These are phyloP conservation scores for Agriopis aurantiaria DNA, from an alignment of 2,888 invertebrate species.

Conservation along the genomic window DNA sequence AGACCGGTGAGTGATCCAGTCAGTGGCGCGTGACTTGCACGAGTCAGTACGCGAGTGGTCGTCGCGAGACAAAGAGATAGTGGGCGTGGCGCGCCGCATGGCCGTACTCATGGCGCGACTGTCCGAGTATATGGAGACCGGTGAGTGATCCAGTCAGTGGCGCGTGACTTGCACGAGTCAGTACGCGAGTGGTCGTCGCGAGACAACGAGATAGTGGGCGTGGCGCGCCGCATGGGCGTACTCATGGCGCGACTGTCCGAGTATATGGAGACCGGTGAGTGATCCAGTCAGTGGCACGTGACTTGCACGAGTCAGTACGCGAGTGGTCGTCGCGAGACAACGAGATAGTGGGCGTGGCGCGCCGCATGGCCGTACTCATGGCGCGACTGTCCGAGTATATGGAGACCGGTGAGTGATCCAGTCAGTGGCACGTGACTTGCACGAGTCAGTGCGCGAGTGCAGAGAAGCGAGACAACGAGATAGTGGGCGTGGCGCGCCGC, in stretches of 20 bases:
- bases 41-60: slow-evolving; percentile 97
- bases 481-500: too few species aligned
- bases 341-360: too few species aligned
- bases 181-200: slow-evolving; percentile 96
- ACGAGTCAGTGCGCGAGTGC: slow-evolving; percentile 99
- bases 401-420: slow-evolving; percentile 6
- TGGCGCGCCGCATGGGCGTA: too few species aligned
- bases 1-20: slow-evolving; percentile 27
- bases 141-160: slow-evolving; percentile 86
- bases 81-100: too few species aligned
- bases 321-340: slow-evolving; percentile 91
- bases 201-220: slow-evolving; percentile 12
- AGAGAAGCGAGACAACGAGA: slow-evolving; percentile 85
- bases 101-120: too few species aligned
- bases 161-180: slow-evolving; percentile 98
- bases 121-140: too few species aligned
- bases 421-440: slow-evolving; percentile 96
- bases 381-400: too few species aligned
- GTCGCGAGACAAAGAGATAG: slow-evolving; percentile 81
- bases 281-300: slow-evolving; percentile 91
- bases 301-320: slow-evolving; percentile 97
- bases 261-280: neutral
- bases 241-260: too few species aligned
- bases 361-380: too few species aligned
- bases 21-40: slow-evolving; percentile 97